Evolutionary conservation across 2,113 vertebrate species (phyloP), one percentile per base, ranked within the genome.

Genomic region (Cyanoderma ruficeps): DNA sequence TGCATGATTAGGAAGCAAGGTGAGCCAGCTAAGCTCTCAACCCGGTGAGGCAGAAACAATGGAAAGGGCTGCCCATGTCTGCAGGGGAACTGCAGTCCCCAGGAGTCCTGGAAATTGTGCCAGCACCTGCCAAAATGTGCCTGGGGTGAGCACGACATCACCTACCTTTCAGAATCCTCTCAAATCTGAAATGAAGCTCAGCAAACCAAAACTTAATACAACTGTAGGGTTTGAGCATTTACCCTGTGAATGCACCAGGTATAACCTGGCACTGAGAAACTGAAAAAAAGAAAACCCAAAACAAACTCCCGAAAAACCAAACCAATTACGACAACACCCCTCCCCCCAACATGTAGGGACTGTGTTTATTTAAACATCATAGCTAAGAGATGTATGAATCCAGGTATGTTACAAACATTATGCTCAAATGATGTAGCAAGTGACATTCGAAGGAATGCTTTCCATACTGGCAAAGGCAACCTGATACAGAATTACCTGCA

Each of bases 141-240:
- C 67, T 12, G 11, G 11, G 57, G 67, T 4, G 2, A 2, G 33
- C 67, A 80, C 18, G 59, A 35, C 4, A 3, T 67, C 8, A 2
- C 41, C 42, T 56, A n/a, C 39, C 21, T 63, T 81, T 72, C 44
- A 41, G 42, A 87, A 42, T 61, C 52, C 16, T 83, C 75, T 84
- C 61, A 93, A 72, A 88, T 52, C 46, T 91, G 72, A 67, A 89
- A 77, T 22, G 27, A 77, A 92, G 47, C 50, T 88, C 83, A 88
- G 55, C 63, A 92, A 93, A 69, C 9, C 64, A 82, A 70, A 82
- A 41, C 25, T 35, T 53, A 89, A 61, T 23, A 57, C n/a, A 87
- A 41, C 63, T 19, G 13, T 10, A 42, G 20, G 5, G 9, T 67
- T 89, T 78, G 53, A 35, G n/a, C 12, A 22, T 56, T 83, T 13